phyloP scores from a whole-genome alignment of 2,113 vertebrate genomes.

The Leptocoma aspasia region DNA sequence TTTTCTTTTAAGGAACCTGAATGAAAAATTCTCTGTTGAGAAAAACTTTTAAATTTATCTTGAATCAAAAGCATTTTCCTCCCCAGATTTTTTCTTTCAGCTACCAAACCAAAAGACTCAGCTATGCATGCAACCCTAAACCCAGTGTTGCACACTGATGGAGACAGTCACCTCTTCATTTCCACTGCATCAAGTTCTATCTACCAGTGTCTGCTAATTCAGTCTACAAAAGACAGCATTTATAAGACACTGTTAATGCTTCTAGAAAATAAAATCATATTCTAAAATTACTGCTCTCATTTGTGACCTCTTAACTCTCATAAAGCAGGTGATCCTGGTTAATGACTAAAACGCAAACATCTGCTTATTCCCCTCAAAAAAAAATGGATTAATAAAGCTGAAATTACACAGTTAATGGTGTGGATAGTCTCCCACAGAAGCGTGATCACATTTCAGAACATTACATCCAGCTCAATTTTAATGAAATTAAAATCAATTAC shows the following conservation, averaged over 20 bases:
- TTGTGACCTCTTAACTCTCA: conserved; percentile 39
- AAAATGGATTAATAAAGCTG: conserved; percentile 13
- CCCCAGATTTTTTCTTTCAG: neutral
- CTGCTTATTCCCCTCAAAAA: neutral
- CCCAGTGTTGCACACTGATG: neutral
- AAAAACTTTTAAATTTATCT: neutral
- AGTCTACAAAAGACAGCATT: neutral
- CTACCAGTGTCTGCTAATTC: neutral
- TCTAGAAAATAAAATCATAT: neutral
- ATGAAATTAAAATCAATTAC: conserved; percentile 39
- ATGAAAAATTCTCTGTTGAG: neutral
- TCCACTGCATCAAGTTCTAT: neutral
- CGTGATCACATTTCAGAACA: conserved; percentile 19
- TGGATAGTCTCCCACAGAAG: neutral
- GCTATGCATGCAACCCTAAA: neutral
- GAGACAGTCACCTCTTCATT: neutral
- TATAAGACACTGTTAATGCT: neutral
- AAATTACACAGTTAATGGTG: conserved; percentile 47
- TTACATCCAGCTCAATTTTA: neutral
- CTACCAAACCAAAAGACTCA: neutral
- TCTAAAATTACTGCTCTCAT: neutral
- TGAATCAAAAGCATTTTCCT: neutral
- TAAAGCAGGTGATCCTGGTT: conserved; percentile 30
- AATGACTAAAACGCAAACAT: conserved; percentile 48
- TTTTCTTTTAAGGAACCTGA: neutral